Percentiles rank a stretch among this genome's conserved stretches.
phyloP scores from a whole-genome alignment of 2,888 invertebrate species.

The Lycophotia porphyrea region DNA sequence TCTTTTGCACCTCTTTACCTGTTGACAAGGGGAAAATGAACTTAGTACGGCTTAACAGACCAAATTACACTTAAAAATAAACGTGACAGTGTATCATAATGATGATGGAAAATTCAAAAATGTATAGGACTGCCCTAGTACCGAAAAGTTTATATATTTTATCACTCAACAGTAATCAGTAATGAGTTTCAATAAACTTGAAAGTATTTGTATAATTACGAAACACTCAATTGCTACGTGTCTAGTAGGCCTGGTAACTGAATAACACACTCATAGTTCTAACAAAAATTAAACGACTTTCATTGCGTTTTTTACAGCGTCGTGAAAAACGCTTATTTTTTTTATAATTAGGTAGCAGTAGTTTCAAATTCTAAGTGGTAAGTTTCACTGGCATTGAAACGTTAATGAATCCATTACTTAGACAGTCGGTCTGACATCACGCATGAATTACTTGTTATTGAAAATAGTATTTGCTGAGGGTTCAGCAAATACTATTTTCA shows the following conservation, averaged over 20 bases:
- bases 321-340: not conserved
- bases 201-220: not conserved
- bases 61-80: not conserved
- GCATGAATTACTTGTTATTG: constrained; percentile 3
- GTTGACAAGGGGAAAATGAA: constrained; percentile 54
- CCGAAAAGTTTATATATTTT: not conserved
- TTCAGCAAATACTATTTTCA: no score
- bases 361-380: constrained; percentile 23
- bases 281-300: not conserved
- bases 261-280: not conserved
- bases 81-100: not conserved
- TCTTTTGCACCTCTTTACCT: constrained; percentile 88
- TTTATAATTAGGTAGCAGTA: not conserved
- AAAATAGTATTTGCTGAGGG: not conserved
- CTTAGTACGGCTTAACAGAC: not conserved
- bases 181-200: no score
- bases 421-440: not conserved
- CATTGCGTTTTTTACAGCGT: not conserved
- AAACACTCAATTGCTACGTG: not conserved
- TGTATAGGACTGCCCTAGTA: not conserved
- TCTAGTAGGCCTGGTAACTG: not conserved
- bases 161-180: not conserved
- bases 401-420: constrained; percentile 24
- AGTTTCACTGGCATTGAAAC: constrained; percentile 29
- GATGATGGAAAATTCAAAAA: not conserved